These are phyloP conservation scores for Meloidogyne exigua DNA, from an alignment of 1,140 invertebrate genomes.

Conservation along the genomic window DNA sequence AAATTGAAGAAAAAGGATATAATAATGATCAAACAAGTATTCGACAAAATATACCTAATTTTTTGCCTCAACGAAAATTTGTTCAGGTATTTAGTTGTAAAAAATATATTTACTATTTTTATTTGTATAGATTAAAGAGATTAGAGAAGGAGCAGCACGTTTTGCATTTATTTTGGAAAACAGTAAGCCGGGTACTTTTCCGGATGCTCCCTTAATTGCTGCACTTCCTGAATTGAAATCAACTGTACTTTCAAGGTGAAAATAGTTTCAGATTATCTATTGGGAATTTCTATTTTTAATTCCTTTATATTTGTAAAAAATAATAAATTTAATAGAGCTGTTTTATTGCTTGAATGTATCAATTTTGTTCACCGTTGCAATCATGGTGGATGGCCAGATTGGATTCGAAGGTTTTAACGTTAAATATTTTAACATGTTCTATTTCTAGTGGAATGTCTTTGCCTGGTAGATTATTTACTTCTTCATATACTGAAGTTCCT, in stretches of 20 bases:
- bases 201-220: conserved; percentile 91
- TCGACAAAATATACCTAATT: conserved; percentile 26
- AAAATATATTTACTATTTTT: neutral
- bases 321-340: conserved; percentile 71
- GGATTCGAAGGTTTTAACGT: conserved; percentile 80
- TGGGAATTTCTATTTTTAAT: conserved; percentile 57
- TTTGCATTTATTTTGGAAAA: conserved; percentile 88
- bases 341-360: conserved; percentile 86
- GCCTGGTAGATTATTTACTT: neutral
- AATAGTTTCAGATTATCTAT: conserved; percentile 81
- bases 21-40: neutral
- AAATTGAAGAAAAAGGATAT: neutral
- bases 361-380: conserved; percentile 95
- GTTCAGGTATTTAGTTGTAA: conserved; percentile 66
- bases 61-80: conserved; percentile 69
- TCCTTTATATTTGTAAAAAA: too few species aligned
- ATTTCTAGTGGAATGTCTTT: conserved; percentile 21
- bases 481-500: conserved; percentile 57
- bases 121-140: conserved; percentile 68
- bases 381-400: conserved; percentile 91
- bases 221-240: conserved; percentile 82
- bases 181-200: conserved; percentile 87
- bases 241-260: conserved; percentile 23
- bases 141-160: conserved; percentile 78
- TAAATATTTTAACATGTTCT: conserved; percentile 14